Conservation (phyloP, 92 coral and sea anemone species). For the Zoanthus gigantus region DNA sequence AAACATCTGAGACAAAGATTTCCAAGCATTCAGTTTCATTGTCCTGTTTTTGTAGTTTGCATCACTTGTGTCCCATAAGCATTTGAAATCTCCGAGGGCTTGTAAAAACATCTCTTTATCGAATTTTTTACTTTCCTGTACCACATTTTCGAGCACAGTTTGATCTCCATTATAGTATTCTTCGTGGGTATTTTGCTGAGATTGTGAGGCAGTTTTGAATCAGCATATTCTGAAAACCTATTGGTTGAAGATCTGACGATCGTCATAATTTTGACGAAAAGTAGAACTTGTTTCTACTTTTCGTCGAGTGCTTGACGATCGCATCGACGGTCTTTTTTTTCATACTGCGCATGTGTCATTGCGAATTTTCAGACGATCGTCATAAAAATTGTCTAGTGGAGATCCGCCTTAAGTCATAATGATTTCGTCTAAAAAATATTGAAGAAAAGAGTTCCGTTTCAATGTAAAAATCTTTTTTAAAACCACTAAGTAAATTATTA, state of each 20-base stretch:
- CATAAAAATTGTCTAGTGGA: neutral
- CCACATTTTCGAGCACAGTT: neutral
- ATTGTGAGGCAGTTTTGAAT: neutral
- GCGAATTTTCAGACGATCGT: neutral
- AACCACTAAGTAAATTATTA: too few relatives aligned
- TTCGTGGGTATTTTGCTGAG: neutral
- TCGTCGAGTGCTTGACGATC: slow-evolving; percentile 8
- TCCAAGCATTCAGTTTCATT: slow-evolving; percentile 13
- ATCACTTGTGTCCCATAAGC: slow-evolving; percentile 17
- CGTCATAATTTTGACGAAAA: slow-evolving; percentile 2
- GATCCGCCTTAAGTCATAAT: too few relatives aligned
- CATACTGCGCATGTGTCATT: neutral
- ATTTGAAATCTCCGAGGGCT: slow-evolving; percentile 4
- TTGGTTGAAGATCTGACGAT: slow-evolving; percentile 7
- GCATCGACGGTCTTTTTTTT: neutral
- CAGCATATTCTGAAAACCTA: neutral
- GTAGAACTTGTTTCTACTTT: slow-evolving; percentile 2
- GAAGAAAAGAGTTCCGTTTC: too few relatives aligned
- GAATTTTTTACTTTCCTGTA: neutral
- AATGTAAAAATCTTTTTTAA: too few relatives aligned
- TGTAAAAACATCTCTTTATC: slow-evolving; percentile 1
- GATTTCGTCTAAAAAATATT: too few relatives aligned
- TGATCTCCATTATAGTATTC: neutral
- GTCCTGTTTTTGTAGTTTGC: slow-evolving; percentile 14
- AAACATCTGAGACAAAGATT: slow-evolving; percentile 12